Evolutionary conservation across 1,140 invertebrate genomes (phyloP).

Genomic region (Aphelenchoides avenae): DNA sequence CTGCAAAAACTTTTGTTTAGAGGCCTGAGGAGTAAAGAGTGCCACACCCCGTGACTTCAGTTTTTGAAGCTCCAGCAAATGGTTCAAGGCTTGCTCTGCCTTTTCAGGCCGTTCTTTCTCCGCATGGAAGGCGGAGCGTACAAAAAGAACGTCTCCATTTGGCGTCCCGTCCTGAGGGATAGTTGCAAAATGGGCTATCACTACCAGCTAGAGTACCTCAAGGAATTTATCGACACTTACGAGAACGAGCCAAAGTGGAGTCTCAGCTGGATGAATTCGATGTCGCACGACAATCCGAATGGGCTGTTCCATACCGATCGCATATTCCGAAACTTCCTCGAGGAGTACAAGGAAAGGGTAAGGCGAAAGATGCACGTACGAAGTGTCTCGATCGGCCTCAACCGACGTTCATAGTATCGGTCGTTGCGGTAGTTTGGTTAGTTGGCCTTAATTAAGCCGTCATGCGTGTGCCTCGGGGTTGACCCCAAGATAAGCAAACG

Average conservation of each 20-base stretch:
- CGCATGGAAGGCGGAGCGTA: background rate
- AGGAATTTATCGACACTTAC: conserved; percentile 15
- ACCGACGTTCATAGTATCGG: too few species aligned
- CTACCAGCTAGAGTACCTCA: conserved; percentile 10
- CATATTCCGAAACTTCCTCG: conserved; percentile 14
- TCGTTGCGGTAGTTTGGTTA: too few species aligned
- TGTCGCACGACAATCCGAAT: conserved; percentile 12
- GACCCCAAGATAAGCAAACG: too few species aligned
- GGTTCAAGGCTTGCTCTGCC: too few species aligned
- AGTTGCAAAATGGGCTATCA: conserved; percentile 6
- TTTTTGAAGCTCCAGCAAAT: too few species aligned
- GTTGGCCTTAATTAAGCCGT: too few species aligned
- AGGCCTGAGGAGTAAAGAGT: too few species aligned
- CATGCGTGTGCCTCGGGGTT: too few species aligned
- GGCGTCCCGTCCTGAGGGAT: background rate
- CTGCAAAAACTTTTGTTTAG: too few species aligned
- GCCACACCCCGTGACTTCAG: too few species aligned
- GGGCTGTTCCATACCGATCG: conserved; percentile 18
- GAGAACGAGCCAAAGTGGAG: conserved; percentile 10
- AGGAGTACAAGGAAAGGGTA: conserved; percentile 14
- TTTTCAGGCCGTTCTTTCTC: conserved; percentile 9
- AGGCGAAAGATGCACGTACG: too few species aligned
- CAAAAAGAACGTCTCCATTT: background rate
- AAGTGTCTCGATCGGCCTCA: too few species aligned
- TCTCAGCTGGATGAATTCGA: conserved; percentile 6